Evolutionary conservation across 2,113 vertebrate genomes (phyloP).

Genomic region (Tyto alba): DNA sequence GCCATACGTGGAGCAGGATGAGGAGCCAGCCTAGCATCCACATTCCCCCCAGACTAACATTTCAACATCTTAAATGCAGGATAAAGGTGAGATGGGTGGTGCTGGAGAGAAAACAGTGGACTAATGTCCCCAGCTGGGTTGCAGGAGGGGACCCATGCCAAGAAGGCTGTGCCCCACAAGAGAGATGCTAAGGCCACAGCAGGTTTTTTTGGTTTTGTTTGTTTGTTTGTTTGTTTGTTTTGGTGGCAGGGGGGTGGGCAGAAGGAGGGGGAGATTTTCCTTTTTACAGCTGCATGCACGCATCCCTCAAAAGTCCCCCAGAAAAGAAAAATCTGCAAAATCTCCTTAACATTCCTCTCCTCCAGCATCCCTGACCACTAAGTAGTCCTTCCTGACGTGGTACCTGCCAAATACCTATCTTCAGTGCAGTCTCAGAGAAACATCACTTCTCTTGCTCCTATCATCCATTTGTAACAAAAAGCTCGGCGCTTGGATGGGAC

Average conservation of each 20-base stretch:
- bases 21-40: neutral
- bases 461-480: neutral
- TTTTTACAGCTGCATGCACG: neutral
- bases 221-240: no score
- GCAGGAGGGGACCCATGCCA: neutral
- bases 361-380: neutral
- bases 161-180: neutral
- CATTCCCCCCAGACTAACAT: neutral
- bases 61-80: neutral
- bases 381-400: neutral
- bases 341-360: neutral
- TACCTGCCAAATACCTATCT: neutral
- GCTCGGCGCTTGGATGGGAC: rapidly evolving
- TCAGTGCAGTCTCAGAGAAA: rapidly evolving
- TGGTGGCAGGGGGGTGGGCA: no score
- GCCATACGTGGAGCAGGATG: rapidly evolving
- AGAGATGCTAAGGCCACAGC: neutral
- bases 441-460: neutral
- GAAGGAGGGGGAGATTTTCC: neutral
- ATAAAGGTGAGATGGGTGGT: neutral
- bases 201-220: no score
- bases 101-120: neutral
- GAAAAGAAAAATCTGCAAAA: neutral
- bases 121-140: neutral
- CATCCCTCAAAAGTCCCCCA: neutral